phyloP scores from a whole-genome alignment of 2,888 invertebrate genomes.

The Hyposoter dolosus region DNA sequence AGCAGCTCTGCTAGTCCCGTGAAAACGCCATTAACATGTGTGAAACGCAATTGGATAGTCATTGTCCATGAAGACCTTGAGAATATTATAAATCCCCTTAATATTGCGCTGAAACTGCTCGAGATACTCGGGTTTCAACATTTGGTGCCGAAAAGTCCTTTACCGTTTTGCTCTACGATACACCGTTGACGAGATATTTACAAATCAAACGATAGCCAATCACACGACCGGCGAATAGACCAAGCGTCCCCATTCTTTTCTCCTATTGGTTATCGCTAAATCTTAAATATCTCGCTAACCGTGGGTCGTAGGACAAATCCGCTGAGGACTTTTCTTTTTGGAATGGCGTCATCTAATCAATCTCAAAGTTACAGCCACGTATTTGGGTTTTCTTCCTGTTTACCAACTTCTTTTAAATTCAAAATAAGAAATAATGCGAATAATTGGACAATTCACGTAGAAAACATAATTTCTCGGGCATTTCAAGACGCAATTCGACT shows the following conservation, averaged over 20 bases:
- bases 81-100: neutral
- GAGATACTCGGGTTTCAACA: neutral
- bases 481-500: neutral
- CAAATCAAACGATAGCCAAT: neutral
- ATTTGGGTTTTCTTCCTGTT: neutral
- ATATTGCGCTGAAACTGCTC: neutral
- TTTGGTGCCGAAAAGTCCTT: neutral
- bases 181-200: neutral
- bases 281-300: neutral
- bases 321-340: too few relatives aligned
- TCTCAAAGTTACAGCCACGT: neutral
- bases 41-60: neutral
- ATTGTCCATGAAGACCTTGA: neutral
- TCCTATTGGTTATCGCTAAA: neutral
- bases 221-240: too few relatives aligned
- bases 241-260: neutral
- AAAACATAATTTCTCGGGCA: neutral
- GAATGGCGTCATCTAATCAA: neutral
- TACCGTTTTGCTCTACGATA: neutral
- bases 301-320: neutral
- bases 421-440: neutral
- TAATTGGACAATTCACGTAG: neutral
- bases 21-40: neutral
- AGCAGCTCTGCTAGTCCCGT: neutral
- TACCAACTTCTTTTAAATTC: neutral